Evolutionary conservation across 1,140 invertebrate species (phyloP), one percentile per base, ranked within the genome.

Genomic region (Heliconius eleuchia): DNA sequence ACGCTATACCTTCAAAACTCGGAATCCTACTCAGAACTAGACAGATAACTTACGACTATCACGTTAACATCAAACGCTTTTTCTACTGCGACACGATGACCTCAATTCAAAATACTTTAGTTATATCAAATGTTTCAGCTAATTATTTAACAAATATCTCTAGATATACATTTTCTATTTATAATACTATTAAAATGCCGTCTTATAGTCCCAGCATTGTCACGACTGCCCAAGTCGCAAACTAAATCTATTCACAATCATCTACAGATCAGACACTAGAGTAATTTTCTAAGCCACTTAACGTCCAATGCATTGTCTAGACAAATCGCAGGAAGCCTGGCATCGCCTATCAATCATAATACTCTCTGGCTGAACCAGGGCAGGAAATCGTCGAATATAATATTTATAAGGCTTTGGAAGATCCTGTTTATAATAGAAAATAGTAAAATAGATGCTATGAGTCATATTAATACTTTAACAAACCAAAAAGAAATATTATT

Each of bases 331-430:
- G 83, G 83, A 84, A 84, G 81, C 42, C 74, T 30, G 71, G 39
- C 71, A 79, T 78, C 76, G 71, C 34, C 81, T 80, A 80, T 82
- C 83, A 84, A 84, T 84, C 83, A 82, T 80, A 82, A 84, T 84
- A 74, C 73, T 46, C 27, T 70, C 30, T 39, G 37, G 57, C 71
- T 71, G 75, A 66, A 75, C 75, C 75, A 80, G 70, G 42, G 46
- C 79, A 73, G 79, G 79, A 80, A 77, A 42, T 74, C 42, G 60
- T 70, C 72, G 46, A 42, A 74, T 80, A 55, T 70, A 77, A 80
- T 80, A 80, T 80, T 80, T 80, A 80, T 80, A 80, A 80, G 79
- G 76, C 66, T 79, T 75, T 52, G 52, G 74, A 66, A 79, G 70
- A 76, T 79, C 78, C 78, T 79, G 77, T 66, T 66, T 5, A 30